Base-by-base conservation (phyloP, 2,888 invertebrate genomes). In the Xylophagus ater region DNA sequence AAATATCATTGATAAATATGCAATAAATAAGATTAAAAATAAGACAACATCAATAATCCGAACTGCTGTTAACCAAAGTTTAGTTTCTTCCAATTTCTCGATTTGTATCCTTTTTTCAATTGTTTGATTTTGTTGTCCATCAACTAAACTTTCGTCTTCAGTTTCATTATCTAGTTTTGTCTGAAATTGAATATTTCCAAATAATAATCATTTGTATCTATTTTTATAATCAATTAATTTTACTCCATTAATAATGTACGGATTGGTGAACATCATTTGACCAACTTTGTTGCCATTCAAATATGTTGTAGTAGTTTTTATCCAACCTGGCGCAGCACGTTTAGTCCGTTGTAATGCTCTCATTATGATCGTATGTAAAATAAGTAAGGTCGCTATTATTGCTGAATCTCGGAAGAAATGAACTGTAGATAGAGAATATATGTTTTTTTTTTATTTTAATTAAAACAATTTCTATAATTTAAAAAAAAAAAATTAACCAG, bases 401-500 rank as follows among this genome's bases (percentile, higher is more conserved):
- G 44, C 8, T 6, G 46, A 44, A 21, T 46, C 42, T 5, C 46
- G 39, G 28, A 44, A 46, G 21, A 31, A 49, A 10, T 44, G 15
- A 15, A 48, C 48, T 50, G 34, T 40, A 48, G 46, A 33, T 32
- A 31, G 19, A 12, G 13, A 26, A 14, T 2, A 15, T 4, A 15
- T 33, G 17, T n/a, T n/a, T n/a, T n/a, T n/a, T n/a, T 41, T 25
- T 23, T 24, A 21, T 3, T 13, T 18, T 10, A 40, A 40, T 17
- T 25, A 32, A 41, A 41, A 8, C 31, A 33, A 36, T 13, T 37
- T 20, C 37, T 39, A 21, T 32, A 35, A 34, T 39, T 36, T 18
- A 29, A 30, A 44, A 43, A 35, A 40, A 43, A 23, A 17, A 14
- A 26, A 41, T 60, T 60, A 58, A 73, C 73, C 44, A 48, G 78